Conservation (phyloP, 2,797 vertebrate species). For the Phyllotis vaccarum region DNA sequence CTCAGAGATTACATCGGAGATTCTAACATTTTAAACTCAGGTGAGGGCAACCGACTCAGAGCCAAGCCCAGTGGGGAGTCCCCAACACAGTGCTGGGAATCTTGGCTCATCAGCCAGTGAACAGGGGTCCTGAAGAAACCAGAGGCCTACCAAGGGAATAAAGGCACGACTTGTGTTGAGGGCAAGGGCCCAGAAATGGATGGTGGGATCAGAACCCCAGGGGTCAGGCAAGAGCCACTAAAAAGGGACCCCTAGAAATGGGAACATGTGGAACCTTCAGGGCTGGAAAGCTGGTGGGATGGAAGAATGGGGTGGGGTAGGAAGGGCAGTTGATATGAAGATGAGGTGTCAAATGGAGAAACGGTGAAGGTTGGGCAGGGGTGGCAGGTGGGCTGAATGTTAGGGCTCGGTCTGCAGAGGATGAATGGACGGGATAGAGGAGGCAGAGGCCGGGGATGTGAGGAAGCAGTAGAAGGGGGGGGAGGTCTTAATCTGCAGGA, state of each 20-base stretch:
- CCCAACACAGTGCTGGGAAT: not conserved
- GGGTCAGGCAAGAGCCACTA: not conserved
- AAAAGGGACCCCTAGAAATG: too few species aligned
- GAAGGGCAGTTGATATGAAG: not conserved
- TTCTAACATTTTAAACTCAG: not conserved
- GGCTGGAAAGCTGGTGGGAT: not conserved
- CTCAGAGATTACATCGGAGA: not conserved
- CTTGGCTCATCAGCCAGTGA: not conserved
- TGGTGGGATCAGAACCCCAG: not conserved
- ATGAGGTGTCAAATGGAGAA: not conserved
- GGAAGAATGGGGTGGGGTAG: not conserved
- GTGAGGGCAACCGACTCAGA: not conserved
- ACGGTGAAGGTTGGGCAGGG: not conserved
- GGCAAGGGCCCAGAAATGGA: not conserved
- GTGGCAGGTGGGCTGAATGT: not conserved
- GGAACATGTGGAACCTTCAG: not conserved
- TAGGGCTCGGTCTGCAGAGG: not conserved
- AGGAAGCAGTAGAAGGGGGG: not conserved
- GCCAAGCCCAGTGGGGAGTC: not conserved
- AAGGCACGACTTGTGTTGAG: not conserved
- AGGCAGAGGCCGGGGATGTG: not conserved
- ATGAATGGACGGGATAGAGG: not conserved
- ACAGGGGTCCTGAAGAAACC: not conserved
- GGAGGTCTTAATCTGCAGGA: not conserved
- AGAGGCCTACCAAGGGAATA: not conserved